Percentiles rank a stretch among this genome's conserved stretches.
Evolutionary conservation across 2,888 invertebrate genomes (phyloP).

Genomic region (Periphyllus acericola): DNA sequence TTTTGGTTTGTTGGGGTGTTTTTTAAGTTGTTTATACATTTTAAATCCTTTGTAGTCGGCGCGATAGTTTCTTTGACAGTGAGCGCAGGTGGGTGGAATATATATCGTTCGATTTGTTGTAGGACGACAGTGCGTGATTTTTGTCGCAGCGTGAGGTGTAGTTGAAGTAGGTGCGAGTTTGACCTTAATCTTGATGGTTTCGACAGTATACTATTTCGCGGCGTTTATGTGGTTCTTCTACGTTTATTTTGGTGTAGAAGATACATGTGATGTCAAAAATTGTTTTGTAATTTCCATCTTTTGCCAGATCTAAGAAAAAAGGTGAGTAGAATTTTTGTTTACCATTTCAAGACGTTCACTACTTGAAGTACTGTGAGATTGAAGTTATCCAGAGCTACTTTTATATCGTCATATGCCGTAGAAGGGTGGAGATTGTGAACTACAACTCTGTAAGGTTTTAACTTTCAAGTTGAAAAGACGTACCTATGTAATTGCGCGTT

Average conservation of each 20-base stretch:
- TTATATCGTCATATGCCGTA: background rate
- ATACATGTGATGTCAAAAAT: too few species aligned
- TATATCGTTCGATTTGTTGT: background rate
- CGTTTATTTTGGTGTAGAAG: too few species aligned
- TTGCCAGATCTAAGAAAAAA: too few species aligned
- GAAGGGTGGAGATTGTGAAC: background rate
- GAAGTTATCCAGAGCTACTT: background rate
- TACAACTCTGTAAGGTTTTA: too few species aligned
- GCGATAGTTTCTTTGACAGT: background rate
- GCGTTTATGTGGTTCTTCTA: too few species aligned
- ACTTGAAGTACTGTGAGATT: background rate
- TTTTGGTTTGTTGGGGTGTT: background rate
- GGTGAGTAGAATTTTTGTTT: background rate
- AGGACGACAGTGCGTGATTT: background rate
- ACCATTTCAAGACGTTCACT: background rate
- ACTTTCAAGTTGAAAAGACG: background rate
- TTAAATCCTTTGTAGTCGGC: background rate
- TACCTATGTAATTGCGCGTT: background rate
- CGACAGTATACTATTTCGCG: too few species aligned
- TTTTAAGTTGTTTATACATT: background rate
- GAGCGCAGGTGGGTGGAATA: background rate
- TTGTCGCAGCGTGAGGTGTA: background rate
- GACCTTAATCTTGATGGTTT: too few species aligned
- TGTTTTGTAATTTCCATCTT: too few species aligned
- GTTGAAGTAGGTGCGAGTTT: background rate